Percentiles rank a stretch among this genome's conserved stretches.
These are phyloP conservation scores for Saccopteryx leptura DNA, from an alignment of 2,113 vertebrate species.

Conservation along the genomic window DNA sequence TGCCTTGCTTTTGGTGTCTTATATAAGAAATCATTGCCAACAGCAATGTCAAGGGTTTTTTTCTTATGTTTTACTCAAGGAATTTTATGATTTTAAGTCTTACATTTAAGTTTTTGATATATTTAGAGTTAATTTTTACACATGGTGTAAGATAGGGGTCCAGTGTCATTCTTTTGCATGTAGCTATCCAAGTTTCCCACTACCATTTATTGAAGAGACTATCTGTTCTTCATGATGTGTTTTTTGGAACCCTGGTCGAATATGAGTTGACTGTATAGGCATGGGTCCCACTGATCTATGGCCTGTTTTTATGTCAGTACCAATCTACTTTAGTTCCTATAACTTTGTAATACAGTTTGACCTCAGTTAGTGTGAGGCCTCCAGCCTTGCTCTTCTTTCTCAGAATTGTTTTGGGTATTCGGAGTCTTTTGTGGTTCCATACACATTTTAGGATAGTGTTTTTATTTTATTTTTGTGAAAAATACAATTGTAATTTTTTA, in stretches of 20 bases:
- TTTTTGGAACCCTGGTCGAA: not conserved
- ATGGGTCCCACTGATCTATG: not conserved
- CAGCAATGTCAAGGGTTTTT: not conserved
- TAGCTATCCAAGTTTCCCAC: no score
- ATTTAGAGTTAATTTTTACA: no score
- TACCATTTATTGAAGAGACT: not conserved
- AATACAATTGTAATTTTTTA: not conserved
- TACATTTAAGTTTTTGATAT: no score
- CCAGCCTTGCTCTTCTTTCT: not conserved
- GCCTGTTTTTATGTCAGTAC: not conserved
- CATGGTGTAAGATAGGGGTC: no score
- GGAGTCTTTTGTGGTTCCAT: not conserved
- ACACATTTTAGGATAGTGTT: not conserved
- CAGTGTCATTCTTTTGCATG: no score
- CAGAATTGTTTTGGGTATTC: not conserved
- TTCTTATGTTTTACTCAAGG: not conserved
- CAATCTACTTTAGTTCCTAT: not conserved
- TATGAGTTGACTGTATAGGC: not conserved
- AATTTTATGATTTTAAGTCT: not conserved
- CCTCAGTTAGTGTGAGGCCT: not conserved
- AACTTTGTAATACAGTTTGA: not conserved
- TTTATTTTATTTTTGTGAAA: conserved; percentile 22
- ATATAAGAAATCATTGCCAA: not conserved
- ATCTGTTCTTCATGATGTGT: not conserved
- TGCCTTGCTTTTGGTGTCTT: not conserved